These are phyloP conservation scores for Oligia strigilis DNA, from an alignment of 2,888 invertebrate genomes.

Conservation along the genomic window DNA sequence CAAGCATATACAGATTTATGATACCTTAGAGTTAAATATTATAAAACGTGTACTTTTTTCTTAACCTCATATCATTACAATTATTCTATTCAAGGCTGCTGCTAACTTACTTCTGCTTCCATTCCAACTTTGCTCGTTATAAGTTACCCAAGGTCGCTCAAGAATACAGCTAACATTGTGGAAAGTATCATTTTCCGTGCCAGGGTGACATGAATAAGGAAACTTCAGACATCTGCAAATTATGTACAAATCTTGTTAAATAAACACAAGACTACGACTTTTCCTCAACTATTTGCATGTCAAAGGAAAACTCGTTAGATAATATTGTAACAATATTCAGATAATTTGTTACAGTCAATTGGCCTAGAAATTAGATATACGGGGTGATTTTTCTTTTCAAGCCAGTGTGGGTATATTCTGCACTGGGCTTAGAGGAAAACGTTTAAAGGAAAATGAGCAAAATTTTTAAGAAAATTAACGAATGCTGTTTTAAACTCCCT, in stretches of 20 bases:
- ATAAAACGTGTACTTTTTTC: too few species aligned
- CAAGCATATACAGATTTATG: too few species aligned
- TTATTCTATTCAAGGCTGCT: too few species aligned
- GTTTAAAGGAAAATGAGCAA: background rate
- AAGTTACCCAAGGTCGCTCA: conserved; percentile 25
- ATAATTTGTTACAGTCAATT: conserved; percentile 15
- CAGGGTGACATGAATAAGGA: conserved; percentile 11
- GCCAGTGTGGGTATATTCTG: too few species aligned
- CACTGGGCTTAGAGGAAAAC: background rate
- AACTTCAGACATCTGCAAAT: conserved; percentile 32
- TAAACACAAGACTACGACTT: conserved; percentile 25
- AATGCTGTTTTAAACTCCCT: background rate
- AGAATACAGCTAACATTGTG: conserved; percentile 8
- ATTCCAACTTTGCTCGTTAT: background rate
- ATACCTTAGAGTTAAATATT: too few species aligned
- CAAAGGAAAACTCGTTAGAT: conserved; percentile 37
- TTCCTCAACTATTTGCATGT: conserved; percentile 47
- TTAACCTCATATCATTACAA: background rate
- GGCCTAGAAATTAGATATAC: background rate
- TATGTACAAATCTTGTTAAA: conserved; percentile 22
- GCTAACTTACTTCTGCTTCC: background rate
- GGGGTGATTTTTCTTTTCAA: background rate
- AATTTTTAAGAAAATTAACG: background rate
- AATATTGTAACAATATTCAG: background rate
- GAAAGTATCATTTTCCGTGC: conserved; percentile 22